Percentiles rank a stretch among this genome's conserved stretches.
phyloP scores from a whole-genome alignment of 2,888 invertebrate genomes.

The Willowsia nigromaculata region DNA sequence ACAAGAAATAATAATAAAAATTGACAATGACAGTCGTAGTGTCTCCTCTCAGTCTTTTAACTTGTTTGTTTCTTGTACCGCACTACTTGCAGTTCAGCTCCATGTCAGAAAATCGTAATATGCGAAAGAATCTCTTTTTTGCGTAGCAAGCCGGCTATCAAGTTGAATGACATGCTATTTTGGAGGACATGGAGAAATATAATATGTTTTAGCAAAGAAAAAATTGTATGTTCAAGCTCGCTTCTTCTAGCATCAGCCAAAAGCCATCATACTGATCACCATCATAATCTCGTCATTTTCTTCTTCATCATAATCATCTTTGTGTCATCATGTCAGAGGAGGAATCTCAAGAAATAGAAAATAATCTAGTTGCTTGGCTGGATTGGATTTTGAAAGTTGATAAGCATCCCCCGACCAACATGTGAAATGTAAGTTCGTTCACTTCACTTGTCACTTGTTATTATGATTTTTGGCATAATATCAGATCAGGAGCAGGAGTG shows the following conservation, averaged over 20 bases:
- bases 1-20: not conserved
- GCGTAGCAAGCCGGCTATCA: no score
- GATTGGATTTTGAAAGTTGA: not conserved
- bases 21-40: conserved; percentile 19
- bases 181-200: not conserved
- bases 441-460: conserved; percentile 10
- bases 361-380: not conserved
- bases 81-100: not conserved
- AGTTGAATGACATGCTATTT: not conserved
- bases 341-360: not conserved
- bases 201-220: not conserved
- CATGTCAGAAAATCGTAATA: no score
- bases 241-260: no score
- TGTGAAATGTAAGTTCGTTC: not conserved
- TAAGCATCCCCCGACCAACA: no score
- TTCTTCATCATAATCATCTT: conserved; percentile 13
- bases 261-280: not conserved
- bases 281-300: not conserved
- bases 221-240: no score
- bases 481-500: not conserved
- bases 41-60: no score
- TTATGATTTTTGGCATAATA: not conserved
- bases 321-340: conserved; percentile 11
- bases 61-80: not conserved
- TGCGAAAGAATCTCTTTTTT: no score